Percentiles rank a stretch among this genome's conserved stretches.
Evolutionary conservation across 1,140 invertebrate species (phyloP).

Genomic region (Apis dorsata): DNA sequence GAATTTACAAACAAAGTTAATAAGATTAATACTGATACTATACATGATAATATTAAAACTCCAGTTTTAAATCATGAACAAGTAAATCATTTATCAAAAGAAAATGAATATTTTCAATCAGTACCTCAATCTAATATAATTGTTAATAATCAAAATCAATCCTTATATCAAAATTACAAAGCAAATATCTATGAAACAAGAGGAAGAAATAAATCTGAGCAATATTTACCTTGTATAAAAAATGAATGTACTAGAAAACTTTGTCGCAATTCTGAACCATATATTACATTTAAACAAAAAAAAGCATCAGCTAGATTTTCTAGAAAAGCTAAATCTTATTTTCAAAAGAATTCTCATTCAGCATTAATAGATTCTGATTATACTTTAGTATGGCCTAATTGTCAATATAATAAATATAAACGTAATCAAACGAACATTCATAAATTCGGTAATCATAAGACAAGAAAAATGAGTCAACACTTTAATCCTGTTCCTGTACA

Average conservation of each 20-base stretch:
- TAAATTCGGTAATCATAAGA: constrained; percentile 5
- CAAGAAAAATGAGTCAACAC: constrained; percentile 9
- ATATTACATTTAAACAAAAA: constrained; percentile 44
- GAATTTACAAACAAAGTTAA: not conserved
- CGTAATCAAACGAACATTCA: constrained; percentile 30
- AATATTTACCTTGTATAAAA: constrained; percentile 43
- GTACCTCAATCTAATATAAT: not conserved
- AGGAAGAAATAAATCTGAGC: constrained; percentile 60
- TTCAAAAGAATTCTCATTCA: constrained; percentile 59
- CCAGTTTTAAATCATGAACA: not conserved
- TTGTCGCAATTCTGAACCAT: constrained; percentile 44
- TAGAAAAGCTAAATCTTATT: constrained; percentile 52
- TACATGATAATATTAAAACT: not conserved
- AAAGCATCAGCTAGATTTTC: constrained; percentile 28
- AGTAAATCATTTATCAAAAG: not conserved
- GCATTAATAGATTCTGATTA: constrained; percentile 54
- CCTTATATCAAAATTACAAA: not conserved
- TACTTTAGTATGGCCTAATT: constrained; percentile 48
- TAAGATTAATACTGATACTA: not conserved
- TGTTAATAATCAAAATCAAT: not conserved
- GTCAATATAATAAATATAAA: constrained; percentile 46
- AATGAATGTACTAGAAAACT: constrained; percentile 34
- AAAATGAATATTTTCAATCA: not conserved
- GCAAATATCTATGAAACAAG: not conserved
- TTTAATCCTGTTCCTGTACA: not conserved